Base-by-base conservation (phyloP, 2,797 vertebrate genomes). In the Rachycentron canadum region DNA sequence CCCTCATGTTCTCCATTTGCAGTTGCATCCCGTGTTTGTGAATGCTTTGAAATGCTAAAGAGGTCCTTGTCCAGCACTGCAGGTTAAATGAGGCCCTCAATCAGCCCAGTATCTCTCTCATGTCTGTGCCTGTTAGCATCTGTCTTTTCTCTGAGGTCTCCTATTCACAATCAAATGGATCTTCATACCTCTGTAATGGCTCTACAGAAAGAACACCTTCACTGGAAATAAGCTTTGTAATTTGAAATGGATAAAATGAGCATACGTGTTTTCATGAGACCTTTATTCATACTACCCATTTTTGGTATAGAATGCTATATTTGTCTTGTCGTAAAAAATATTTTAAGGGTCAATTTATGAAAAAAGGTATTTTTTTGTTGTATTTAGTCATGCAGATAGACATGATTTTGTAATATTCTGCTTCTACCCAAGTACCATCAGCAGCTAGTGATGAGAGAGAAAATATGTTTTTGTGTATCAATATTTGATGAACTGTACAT, bases 11-110 rank as follows among this genome's bases (percentile, higher is more conserved):
- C 26, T 1, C 17, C 41, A 43, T 73, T 77, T 73, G 73, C 55
- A 52, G 76, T 62, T 59, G 73, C 52, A 60, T 69, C 43, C 53
- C 0, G 17, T 72, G 52, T 81, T 64, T 77, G 61, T 47, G 69
- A 81, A 73, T 28, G 70, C 91, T 93, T 94, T 94, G 92, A 94
- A 93, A 92, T 94, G 91, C 85, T 92, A 94, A 93, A 86, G n/a
- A 82, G 88, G 74, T 72, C 73, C 65, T 76, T 68, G 55, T 50
- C 8, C 41, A 7, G 23, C 63, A 25, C 71, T 34, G 30, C 38
- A 57, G 69, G 61, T 82, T 85, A 70, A 89, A 69, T 81, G 83
- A 82, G 40, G 81, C 81, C 73, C 84, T 85, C 65, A 76, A 74
- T 76, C 56, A 64, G 84, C 50, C 69, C 86, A 69, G 50, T 52